Percentiles rank a stretch among this genome's conserved stretches.
Evolutionary conservation across 2,888 invertebrate genomes (phyloP).

Genomic region (Branchipolynoe longqiensis): DNA sequence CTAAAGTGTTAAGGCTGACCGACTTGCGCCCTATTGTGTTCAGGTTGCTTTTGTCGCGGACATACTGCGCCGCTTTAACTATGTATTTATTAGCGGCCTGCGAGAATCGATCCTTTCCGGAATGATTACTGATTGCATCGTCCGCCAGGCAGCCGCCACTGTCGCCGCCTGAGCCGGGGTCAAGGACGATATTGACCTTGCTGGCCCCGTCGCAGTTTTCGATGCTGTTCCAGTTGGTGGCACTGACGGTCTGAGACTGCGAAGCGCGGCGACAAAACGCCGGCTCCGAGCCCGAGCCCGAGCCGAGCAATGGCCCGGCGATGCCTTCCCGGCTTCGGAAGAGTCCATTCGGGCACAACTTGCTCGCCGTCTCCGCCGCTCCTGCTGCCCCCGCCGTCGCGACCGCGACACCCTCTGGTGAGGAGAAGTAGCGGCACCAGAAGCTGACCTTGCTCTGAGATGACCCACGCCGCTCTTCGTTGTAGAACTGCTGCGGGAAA

Average conservation of each 20-base stretch:
- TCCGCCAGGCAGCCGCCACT: neutral
- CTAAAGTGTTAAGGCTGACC: slow-evolving; percentile 30
- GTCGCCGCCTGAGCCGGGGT: neutral
- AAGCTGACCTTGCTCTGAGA: neutral
- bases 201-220: neutral
- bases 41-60: neutral
- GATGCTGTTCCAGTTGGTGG: neutral
- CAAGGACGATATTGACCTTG: neutral
- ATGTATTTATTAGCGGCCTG: neutral
- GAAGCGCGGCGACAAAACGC: neutral
- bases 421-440: neutral
- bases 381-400: neutral
- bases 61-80: neutral
- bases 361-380: neutral
- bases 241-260: neutral
- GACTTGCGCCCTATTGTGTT: neutral
- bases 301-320: slow-evolving; percentile 20
- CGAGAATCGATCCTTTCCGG: neutral
- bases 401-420: neutral
- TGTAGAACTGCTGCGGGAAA: neutral
- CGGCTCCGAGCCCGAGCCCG: too few relatives aligned
- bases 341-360: neutral
- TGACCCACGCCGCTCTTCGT: slow-evolving; percentile 20
- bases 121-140: neutral
- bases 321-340: slow-evolving; percentile 21